A percentile compares a stretch with the other conserved stretches of the same genome.
phyloP scores from a whole-genome alignment of 2,888 invertebrate species.

The Chymomyza amoena region DNA sequence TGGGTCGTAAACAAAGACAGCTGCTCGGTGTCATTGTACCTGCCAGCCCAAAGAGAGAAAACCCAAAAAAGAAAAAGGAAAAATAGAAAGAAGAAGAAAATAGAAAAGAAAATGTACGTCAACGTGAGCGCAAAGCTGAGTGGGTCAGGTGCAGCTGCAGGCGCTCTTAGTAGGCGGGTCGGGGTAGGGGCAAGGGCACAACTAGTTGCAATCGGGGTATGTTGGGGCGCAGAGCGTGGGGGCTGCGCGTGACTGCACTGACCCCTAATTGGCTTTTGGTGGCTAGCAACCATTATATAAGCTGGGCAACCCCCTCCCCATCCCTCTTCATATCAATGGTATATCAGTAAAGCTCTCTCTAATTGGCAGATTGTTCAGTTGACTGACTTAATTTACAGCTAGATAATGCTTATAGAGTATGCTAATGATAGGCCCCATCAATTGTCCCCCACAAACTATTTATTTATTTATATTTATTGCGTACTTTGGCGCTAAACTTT shows the following conservation, averaged over 20 bases:
- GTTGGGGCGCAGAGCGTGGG: neutral
- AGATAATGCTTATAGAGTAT: conserved; percentile 35
- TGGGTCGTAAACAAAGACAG: conserved; percentile 75
- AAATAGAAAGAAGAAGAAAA: too few species aligned
- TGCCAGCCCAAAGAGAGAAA: conserved; percentile 31
- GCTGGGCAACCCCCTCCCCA: neutral
- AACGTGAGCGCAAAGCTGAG: conserved; percentile 49
- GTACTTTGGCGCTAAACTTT: neutral
- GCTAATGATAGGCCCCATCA: conserved; percentile 36
- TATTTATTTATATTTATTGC: neutral
- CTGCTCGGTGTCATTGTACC: conserved; percentile 17
- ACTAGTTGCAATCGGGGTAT: neutral
- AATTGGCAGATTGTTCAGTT: conserved; percentile 17
- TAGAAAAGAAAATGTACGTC: neutral
- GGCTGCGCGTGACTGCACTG: conserved; percentile 21
- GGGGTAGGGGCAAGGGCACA: too few species aligned
- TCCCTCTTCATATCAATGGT: too few species aligned
- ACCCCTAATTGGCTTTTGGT: conserved; percentile 66
- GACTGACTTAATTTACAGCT: conserved; percentile 17
- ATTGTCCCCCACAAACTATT: neutral
- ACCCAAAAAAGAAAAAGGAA: conserved; percentile 7
- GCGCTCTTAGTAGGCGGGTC: neutral
- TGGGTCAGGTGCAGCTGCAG: conserved; percentile 73
- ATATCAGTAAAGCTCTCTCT: neutral
- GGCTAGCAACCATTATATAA: conserved; percentile 33